A percentile compares a stretch with the other conserved stretches of the same genome.
These are phyloP conservation scores for Samia ricini DNA, from an alignment of 1,140 invertebrate genomes.

Conservation along the genomic window DNA sequence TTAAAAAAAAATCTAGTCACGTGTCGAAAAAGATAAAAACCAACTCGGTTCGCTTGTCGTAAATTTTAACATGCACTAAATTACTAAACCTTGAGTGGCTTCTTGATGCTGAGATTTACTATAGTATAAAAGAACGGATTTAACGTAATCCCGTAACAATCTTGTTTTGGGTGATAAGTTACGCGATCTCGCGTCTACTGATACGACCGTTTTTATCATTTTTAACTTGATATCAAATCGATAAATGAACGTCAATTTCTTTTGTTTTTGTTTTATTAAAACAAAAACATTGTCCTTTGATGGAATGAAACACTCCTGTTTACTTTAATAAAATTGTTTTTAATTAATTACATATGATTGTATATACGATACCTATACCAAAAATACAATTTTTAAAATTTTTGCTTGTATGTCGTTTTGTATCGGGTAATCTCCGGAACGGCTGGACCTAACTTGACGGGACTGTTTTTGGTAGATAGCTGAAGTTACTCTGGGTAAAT, in stretches of 20 bases:
- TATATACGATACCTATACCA: no score
- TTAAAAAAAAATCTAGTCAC: neutral
- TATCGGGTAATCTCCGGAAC: no score
- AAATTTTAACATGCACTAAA: neutral
- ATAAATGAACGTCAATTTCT: slow-evolving; percentile 14
- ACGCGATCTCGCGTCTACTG: neutral
- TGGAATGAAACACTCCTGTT: neutral
- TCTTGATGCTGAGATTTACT: slow-evolving; percentile 1
- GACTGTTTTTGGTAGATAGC: no score
- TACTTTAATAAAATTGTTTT: no score
- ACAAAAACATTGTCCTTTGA: neutral
- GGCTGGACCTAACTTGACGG: no score
- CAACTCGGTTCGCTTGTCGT: no score
- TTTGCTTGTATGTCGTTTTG: no score
- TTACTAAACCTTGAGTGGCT: slow-evolving; percentile 1
- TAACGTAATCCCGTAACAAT: neutral
- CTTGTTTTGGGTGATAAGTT: neutral
- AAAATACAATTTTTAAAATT: no score
- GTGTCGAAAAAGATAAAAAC: no score
- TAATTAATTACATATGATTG: no score
- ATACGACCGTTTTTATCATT: slow-evolving; percentile 17
- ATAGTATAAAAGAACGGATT: neutral
- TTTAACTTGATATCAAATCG: slow-evolving; percentile 19
- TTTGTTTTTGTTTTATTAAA: slow-evolving; percentile 10
- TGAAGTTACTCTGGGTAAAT: no score